Base-by-base conservation (phyloP, 2,113 vertebrate genomes). In the Chinchilla lanigera region DNA sequence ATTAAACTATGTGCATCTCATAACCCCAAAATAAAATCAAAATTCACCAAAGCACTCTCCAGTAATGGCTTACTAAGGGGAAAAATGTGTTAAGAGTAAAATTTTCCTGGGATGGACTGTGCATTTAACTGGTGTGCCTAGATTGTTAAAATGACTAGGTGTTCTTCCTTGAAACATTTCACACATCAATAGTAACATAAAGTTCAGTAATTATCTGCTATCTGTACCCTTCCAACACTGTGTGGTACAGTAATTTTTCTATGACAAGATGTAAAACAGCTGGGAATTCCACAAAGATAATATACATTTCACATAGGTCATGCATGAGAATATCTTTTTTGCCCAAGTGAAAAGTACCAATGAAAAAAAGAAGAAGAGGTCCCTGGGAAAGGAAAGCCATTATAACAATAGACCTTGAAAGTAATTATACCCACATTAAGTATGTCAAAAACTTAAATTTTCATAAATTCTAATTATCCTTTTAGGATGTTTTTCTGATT, bases 161-260 rank as follows among this genome's bases (percentile, higher is more conserved):
- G 98, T 98, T 98, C 94, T 96, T 97, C 91, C 94, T 92, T 93
- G 77, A 94, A 98, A 98, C 65, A 95, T 98, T 98, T 98, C 97
- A 98, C 97, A 98, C 92, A 93, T 98, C 97, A 97, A 96, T 96
- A 90, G 92, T 87, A 97, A 96, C 96, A 98, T 98, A 97, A 98
- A 93, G 96, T 98, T 98, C 96, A 97, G 95, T 98, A 98, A 98
- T 98, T 98, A 98, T 98, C 96, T 95, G 96, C 98, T 97, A 94
- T 98, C 94, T 98, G 41, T 97, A 56, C 97, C 97, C 97, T 97
- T 96, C 96, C 97, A 95, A 97, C 56, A 89, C 81, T 85, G 52
- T 78, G 58, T 97, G 97, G 96, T 38, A 0, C 86, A 95, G 92
- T 93, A 96, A 96, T 92, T 98, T 97, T 98, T 98, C 89, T 97